phyloP scores from a whole-genome alignment of 2,888 invertebrate genomes.

The Endomychus coccineus region DNA sequence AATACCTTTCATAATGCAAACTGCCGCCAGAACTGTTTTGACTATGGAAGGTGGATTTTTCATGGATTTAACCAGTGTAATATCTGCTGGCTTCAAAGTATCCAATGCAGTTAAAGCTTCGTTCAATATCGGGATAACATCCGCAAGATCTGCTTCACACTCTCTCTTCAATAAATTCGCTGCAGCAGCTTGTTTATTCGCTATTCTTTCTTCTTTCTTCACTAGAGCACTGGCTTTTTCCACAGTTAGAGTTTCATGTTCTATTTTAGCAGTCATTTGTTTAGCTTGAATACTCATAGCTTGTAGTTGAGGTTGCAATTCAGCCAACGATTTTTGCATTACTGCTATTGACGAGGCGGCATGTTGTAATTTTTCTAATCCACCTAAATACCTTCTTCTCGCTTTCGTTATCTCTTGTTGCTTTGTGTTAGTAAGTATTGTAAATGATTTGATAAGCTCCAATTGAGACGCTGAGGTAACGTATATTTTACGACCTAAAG shows the following conservation, averaged over 20 bases:
- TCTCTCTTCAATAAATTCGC: constrained; percentile 79
- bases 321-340: constrained; percentile 69
- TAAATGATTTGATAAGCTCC: constrained; percentile 71
- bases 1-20: constrained; percentile 79
- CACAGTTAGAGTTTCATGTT: constrained; percentile 66
- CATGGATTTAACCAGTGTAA: constrained; percentile 82
- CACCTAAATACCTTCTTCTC: constrained; percentile 51
- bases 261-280: constrained; percentile 70
- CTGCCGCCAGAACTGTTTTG: constrained; percentile 81
- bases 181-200: constrained; percentile 78
- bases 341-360: constrained; percentile 67
- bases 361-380: constrained; percentile 66
- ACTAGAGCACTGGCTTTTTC: constrained; percentile 73
- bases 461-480: constrained; percentile 81
- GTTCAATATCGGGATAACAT: constrained; percentile 77
- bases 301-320: constrained; percentile 66
- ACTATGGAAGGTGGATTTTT: constrained; percentile 78
- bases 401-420: constrained; percentile 67
- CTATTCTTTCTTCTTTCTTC: constrained; percentile 78
- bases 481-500: constrained; percentile 66
- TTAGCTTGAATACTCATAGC: constrained; percentile 64
- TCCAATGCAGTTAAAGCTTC: constrained; percentile 69
- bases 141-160: constrained; percentile 87
- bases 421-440: constrained; percentile 60
- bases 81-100: constrained; percentile 77